phyloP scores from a whole-genome alignment of 1,140 invertebrate species.

The Pachypeltis micranthus region DNA sequence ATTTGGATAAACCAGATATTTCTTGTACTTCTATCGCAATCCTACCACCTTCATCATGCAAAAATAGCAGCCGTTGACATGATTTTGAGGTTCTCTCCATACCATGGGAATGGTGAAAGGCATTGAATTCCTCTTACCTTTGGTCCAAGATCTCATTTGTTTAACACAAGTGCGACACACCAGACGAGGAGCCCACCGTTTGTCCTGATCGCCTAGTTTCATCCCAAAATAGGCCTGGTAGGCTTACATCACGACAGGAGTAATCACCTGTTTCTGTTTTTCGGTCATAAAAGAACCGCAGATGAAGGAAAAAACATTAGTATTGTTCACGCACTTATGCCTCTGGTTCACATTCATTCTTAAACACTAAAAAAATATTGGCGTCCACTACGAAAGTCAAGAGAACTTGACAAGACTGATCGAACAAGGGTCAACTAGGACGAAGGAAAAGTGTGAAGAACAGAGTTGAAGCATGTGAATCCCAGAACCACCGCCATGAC shows the following conservation, averaged over 20 bases:
- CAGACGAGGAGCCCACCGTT: conserved; percentile 16
- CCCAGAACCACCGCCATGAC: no score
- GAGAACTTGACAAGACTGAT: no score
- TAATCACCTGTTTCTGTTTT: no score
- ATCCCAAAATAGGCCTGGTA: conserved; percentile 19
- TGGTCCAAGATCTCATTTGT: conserved; percentile 13
- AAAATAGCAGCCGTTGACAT: conserved; percentile 17
- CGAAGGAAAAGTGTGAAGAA: no score
- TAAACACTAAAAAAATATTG: no score
- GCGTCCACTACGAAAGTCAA: no score
- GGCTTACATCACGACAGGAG: background rate
- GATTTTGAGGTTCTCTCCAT: conserved; percentile 19
- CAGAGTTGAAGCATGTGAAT: no score
- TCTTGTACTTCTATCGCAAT: conserved; percentile 8
- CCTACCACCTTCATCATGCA: conserved; percentile 11
- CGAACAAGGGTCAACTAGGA: no score
- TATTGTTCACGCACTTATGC: no score
- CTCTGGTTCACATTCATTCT: no score
- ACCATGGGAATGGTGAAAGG: conserved; percentile 18
- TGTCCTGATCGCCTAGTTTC: conserved; percentile 27
- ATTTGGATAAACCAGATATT: conserved; percentile 2
- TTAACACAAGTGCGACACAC: conserved; percentile 17
- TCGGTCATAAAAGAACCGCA: no score
- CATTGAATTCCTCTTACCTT: conserved; percentile 13
- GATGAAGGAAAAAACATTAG: no score